Base-by-base conservation (phyloP, 2,888 invertebrate genomes). In the Chaitophorus viminalis region DNA sequence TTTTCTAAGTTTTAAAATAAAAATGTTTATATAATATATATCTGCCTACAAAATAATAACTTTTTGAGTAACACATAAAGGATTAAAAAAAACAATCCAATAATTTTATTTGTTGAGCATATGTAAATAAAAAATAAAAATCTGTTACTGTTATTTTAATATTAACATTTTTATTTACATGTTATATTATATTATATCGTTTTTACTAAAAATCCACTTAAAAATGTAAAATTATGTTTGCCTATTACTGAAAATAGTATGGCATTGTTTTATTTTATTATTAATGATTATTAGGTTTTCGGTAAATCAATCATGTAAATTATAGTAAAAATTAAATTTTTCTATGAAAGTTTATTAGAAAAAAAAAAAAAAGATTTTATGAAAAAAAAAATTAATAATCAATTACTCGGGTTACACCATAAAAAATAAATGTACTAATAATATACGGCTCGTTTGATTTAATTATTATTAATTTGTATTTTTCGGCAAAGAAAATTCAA, bases 1-100 rank as follows among this genome's bases (percentile, higher is more conserved):
- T n/a, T 74, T 74, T 72, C 18, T 52, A 31, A 70, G 68, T 31
- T 52, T 82, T 70, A 52, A 70, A 52, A 17, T 82, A 54, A 31
- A 82, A 82, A 54, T n/a, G n/a, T n/a, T n/a, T n/a, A n/a, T n/a
- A 21, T 11, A 4, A 33, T 9, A 70, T 31, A 31, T 31, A 70
- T 31, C 70, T 31, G 70, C 0, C 3, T 17, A 14, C 70, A 14
- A 17, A 29, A 9, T 29, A 70, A 70, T 70, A 70, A n/a, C 31
- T 70, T 70, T 70, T 17, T 70, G 29, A 17, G 70, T 31, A 4
- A 14, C 11, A 14, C 31, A 29, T 70, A 17, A 70, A 39, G 36
- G 6, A 39, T 39, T 14, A 31, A 17, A 70, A 70, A 29, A 70
- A 14, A 70, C 17, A 17, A 70, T 21, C 3, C 11, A 31, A 31